Base-by-base conservation (phyloP, 2,113 vertebrate genomes). In the Thamnophis sirtalis region DNA sequence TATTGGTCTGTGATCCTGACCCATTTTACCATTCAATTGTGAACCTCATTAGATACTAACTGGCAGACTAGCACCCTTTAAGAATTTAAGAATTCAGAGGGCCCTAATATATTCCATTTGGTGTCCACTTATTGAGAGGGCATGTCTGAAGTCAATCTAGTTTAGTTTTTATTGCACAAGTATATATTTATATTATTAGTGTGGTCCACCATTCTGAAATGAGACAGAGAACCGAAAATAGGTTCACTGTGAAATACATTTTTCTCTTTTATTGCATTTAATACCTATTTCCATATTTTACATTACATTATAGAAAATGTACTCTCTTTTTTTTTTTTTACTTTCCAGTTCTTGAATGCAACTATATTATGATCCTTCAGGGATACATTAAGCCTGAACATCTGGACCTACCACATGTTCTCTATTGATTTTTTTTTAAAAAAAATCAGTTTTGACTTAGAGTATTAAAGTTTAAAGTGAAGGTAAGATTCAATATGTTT, bases 361-460 rank as follows among this genome's bases (percentile, higher is more conserved):
- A 96, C 93, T 96, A 93, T 56, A n/a, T 88, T 96, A 92, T 95
- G 92, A 90, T 92, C 68, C 96, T 95, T 92, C 94, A 92, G 93
- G 94, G 95, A 97, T 33, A 91, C 33, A 95, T 93, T 96, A 94
- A 94, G 53, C 95, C 95, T 95, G 95, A 98, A 96, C 96, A 97
- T 97, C 96, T 97, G 97, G 96, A 95, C 92, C 91, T 92, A 93
- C 87, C 95, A 96, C 96, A 96, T 96, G 95, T 95, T 96, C 95
- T 53, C 80, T 68, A 89, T 50, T 87, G 95, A 94, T 93, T 2
- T 9, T 80, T 68, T 63, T 28, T 63, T 26, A 6, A 48, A 93
- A 97, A 96, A 94, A 50, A 95, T 90, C 87, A 93, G 96, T 94
- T 95, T 95, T 90, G 89, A 96, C 84, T 92, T 90, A 85, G 56